Conservation (phyloP, 2,888 invertebrate species). For the Anthophora plumipes region DNA sequence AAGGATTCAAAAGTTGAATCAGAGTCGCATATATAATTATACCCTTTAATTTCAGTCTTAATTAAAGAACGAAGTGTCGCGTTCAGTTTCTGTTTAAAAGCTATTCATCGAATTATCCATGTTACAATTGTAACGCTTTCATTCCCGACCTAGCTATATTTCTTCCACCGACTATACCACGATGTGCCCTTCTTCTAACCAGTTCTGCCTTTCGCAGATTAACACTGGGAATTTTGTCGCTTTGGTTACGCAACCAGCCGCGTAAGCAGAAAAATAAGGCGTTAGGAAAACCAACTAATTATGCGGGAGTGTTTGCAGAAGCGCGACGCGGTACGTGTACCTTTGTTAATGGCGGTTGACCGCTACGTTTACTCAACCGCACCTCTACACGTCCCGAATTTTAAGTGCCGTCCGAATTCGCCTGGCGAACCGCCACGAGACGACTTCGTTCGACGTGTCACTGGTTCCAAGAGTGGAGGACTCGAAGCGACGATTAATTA, state of each 20-base stretch:
- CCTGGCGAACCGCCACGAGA: background rate
- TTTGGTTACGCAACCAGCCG: slow-evolving; percentile 14
- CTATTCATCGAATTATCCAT: no score
- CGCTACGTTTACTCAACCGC: slow-evolving; percentile 56
- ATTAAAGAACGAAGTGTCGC: no score
- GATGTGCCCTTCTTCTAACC: no score
- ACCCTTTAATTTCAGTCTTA: no score
- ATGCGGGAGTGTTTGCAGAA: slow-evolving; percentile 49
- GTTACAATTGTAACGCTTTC: no score
- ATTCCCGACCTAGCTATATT: no score
- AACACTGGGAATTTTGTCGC: no score
- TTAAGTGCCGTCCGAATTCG: slow-evolving; percentile 49
- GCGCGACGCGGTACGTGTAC: slow-evolving; percentile 25
- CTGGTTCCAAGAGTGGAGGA: background rate
- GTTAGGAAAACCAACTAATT: slow-evolving; percentile 49
- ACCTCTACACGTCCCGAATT: slow-evolving; percentile 50
- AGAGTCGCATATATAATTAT: no score
- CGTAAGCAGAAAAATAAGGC: slow-evolving; percentile 27
- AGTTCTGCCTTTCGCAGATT: no score
- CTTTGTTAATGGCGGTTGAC: slow-evolving; percentile 39
- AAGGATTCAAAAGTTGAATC: no score
- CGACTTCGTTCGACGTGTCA: background rate
- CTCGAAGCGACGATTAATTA: slow-evolving; percentile 29
- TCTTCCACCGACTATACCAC: no score
- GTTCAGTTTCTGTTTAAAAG: no score